Evolutionary conservation across 2,113 vertebrate genomes (phyloP), one percentile per base, ranked within the genome.

Genomic region (Pangasianodon hypophthalmus): DNA sequence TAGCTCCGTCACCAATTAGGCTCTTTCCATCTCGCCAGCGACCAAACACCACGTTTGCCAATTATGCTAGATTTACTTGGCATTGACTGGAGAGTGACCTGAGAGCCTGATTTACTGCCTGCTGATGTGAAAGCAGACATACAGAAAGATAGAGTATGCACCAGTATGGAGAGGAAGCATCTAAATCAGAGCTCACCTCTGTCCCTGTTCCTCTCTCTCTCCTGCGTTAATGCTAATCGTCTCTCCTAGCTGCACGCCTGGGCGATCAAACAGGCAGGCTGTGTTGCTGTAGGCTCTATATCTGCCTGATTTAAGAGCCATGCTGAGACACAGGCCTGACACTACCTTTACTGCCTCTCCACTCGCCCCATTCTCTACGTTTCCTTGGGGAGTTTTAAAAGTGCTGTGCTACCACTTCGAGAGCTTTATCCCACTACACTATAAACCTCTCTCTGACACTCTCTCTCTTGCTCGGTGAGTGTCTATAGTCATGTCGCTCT

Each of bases 1-100:
- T 87, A 84, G 79, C 92, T 92, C 95, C 93, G 94, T 96, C 95
- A 95, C 95, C 96, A 96, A 96, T 96, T 96, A 96, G 93, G 91
- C 88, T 93, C 93, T 93, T 90, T 92, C 89, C 87, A 89, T 94
- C 93, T 93, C 92, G 90, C 94, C 90, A 90, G 92, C 92, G 86
- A 91, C 95, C 94, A 84, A 91, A 92, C 93, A 92, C 46, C 64
- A 94, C 93, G 90, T 92, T 93, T 91, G 95, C 95, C 96, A 96
- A 96, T 96, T 96, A 96, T 92, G 91, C 90, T 29, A 73, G 94
- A 94, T 94, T 94, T 95, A 95, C 94, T 94, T 62, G 90, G 90
- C 93, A 95, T 94, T 91, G 94, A 95, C 94, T 93, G 93, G 92
- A 95, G 94, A 93, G 95, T 95, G 96, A 96, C 95, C 95, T 93